phyloP scores from a whole-genome alignment of 2,888 invertebrate species.

The Sesamia inferens region DNA sequence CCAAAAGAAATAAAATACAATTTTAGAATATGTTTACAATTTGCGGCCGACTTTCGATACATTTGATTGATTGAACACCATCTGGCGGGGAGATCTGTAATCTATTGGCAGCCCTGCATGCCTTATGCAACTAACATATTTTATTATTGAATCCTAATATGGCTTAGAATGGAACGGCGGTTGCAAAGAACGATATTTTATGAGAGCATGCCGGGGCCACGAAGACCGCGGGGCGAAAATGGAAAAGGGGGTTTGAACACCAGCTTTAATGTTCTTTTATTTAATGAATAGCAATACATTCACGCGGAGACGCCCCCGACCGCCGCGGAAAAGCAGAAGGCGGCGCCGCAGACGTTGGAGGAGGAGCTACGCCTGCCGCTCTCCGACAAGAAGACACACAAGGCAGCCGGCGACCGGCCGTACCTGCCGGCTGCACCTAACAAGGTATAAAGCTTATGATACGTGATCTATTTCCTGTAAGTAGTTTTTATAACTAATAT shows the following conservation, averaged over 20 bases:
- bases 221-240: no score
- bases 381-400: conserved; percentile 68
- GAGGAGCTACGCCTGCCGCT: conserved; percentile 78
- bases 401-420: conserved; percentile 72
- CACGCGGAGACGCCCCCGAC: conserved; percentile 46
- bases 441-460: conserved; percentile 66
- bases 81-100: no score
- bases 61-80: no score
- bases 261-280: background rate
- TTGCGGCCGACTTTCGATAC: no score
- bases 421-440: conserved; percentile 77
- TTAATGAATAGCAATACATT: conserved; percentile 33
- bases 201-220: no score
- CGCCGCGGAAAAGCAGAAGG: conserved; percentile 19
- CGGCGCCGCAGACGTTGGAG: conserved; percentile 68
- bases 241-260: background rate
- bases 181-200: no score
- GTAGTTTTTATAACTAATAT: no score
- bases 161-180: no score
- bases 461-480: no score
- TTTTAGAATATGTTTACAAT: background rate
- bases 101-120: no score
- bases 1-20: background rate
- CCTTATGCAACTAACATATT: no score
- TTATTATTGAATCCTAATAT: no score